Percentiles rank a stretch among this genome's conserved stretches.
These are phyloP conservation scores for Zele albiditarsus DNA, from an alignment of 2,888 invertebrate genomes.

Conservation along the genomic window DNA sequence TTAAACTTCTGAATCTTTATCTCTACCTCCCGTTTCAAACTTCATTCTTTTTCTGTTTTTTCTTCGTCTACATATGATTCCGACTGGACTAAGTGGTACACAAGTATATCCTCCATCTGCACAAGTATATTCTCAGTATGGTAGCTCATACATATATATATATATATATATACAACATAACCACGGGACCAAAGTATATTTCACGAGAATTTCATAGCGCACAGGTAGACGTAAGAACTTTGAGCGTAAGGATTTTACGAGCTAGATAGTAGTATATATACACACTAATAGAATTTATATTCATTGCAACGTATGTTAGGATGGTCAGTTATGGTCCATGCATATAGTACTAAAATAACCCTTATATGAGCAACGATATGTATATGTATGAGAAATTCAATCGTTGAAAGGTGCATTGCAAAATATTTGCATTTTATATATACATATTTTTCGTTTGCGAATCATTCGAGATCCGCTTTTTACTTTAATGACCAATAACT, in stretches of 20 bases:
- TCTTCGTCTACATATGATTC: background rate
- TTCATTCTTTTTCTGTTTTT: background rate
- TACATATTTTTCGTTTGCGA: background rate
- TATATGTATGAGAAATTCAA: constrained; percentile 6
- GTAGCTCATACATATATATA: background rate
- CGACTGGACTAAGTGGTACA: constrained; percentile 1
- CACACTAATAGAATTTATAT: constrained; percentile 9
- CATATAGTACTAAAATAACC: background rate
- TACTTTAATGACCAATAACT: background rate
- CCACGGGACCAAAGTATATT: background rate
- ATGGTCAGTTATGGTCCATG: background rate
- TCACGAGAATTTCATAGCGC: constrained; percentile 11
- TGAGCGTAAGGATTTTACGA: constrained; percentile 16
- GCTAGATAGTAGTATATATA: background rate
- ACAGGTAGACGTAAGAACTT: constrained; percentile 10
- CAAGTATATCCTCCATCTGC: background rate
- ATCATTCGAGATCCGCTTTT: background rate
- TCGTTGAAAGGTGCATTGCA: background rate
- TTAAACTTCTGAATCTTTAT: constrained; percentile 58
- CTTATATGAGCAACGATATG: background rate
- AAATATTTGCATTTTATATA: constrained; percentile 11
- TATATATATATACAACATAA: background rate
- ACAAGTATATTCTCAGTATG: background rate
- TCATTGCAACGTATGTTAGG: constrained; percentile 9
- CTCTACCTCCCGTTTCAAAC: constrained; percentile 5